Base-by-base conservation (phyloP, 1,140 invertebrate species). In the Platyura marginata region DNA sequence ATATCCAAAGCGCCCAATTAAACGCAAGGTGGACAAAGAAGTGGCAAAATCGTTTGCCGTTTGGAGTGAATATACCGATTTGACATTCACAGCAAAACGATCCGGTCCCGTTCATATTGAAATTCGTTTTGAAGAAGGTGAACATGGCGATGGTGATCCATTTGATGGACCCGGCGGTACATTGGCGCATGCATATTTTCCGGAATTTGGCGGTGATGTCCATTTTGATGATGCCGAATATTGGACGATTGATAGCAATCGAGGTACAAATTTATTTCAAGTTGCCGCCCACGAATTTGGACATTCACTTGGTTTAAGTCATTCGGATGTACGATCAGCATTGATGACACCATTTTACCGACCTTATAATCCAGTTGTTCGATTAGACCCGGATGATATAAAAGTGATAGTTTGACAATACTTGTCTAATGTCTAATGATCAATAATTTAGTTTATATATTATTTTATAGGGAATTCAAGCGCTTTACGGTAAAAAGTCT, bases 231-330 rank as follows among this genome's bases (percentile, higher is more conserved):
- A 87, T 45, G 71, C 79, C 2, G 85, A 90, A 57, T 67, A 75
- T 37, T 91, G 86, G 87, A 80, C 79, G 9, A 80, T 88, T 44
- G 76, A 76, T 52, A 78, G 75, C 34, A 74, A 71, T 42, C 67
- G 77, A 45, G 85, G 86, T 32, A 90, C 86, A 5, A 91, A 90
- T 65, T 71, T 96, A 21, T 92, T 93, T 61, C 87, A 93, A 78
- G 90, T 94, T 16, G 89, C 90, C 2, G 89, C 89, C 2, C 92
- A 96, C 55, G 92, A 96, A 61, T 93, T 96, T 51, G 91, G 91
- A 2, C 91, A 96, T 60, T 90, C 88, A 3, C 64, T 95, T 6
- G 91, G 91, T 37, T 60, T 95, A 2, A 87, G 81, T 45, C 91
- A 95, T 62, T 91, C 87, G 33, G 85, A 92, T 54, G 76, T 88